Evolutionary conservation across 1,140 invertebrate species (phyloP), one percentile per base, ranked within the genome.

Genomic region (Leptonema lineaticorne): DNA sequence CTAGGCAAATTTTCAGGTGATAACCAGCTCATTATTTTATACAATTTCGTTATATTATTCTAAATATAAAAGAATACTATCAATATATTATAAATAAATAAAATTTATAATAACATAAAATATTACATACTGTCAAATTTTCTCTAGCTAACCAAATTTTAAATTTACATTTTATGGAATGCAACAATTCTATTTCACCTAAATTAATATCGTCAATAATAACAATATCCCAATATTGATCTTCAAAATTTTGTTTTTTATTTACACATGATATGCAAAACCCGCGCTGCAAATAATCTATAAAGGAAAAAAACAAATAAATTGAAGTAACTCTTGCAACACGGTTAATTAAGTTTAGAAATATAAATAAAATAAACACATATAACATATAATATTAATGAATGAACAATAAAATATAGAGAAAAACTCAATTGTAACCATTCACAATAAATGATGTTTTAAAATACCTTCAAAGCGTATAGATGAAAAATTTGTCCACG

Each of bases 121-220:
- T 45, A 63, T 27, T n/a, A 67, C 57, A 65, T 67, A 73, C 72
- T 4, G 56, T 20, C 59, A 73, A 63, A 56, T 69, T 67, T n/a
- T 59, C 22, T n/a, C 41, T 67, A 0, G 48, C 27, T 20, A 73
- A 45, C 72, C 72, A 73, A 20, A 73, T 57, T 67, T 66, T 70
- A 46, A 68, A 69, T 59, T 46, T 68, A 45, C 50, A 64, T 22
- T 66, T 68, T 0, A 69, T 24, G 41, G 22, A 24, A 33, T n/a
- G 5, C 14, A 73, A 14, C 20, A 64, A 16, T 63, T 63, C 63
- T 20, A 69, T 26, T 1, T 53, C 48, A 18, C 28, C 16, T 16
- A 58, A 45, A 50, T 73, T 58, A 24, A 73, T 50, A 18, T 68
- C 64, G 45, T 73, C 72, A 7, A 73, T 18, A 3, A 73, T 66